These are phyloP conservation scores for Porites lutea DNA, from an alignment of 64 coral and sea anemone species.

Conservation along the genomic window DNA sequence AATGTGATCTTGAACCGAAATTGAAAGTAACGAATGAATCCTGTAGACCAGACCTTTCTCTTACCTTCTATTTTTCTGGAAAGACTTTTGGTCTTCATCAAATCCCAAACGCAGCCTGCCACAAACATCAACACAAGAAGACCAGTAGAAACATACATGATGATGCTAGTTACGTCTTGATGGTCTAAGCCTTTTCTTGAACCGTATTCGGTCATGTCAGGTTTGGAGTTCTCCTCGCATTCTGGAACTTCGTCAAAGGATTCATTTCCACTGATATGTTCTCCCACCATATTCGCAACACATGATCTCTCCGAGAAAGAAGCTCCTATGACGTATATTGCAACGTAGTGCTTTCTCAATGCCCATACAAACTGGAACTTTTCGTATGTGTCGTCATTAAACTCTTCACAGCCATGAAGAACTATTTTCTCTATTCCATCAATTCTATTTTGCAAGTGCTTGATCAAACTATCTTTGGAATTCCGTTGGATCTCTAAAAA, in stretches of 20 bases:
- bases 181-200: background rate
- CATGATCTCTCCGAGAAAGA: background rate
- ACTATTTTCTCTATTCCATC: background rate
- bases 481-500: too few species aligned
- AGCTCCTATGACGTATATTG: background rate
- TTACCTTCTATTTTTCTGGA: background rate
- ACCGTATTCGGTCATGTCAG: background rate
- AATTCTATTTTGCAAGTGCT: background rate
- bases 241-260: background rate
- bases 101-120: conserved; percentile 9
- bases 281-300: background rate
- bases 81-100: background rate
- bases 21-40: too few species aligned
- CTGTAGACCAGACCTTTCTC: too few species aligned
- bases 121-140: background rate
- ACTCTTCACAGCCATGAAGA: background rate
- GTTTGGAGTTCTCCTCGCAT: background rate
- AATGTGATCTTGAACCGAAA: too few species aligned
- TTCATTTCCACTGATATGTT: background rate
- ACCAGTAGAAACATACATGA: background rate
- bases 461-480: background rate
- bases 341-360: background rate
- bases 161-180: background rate
- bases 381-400: background rate
- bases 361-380: background rate